phyloP scores from a whole-genome alignment of 2,888 invertebrate genomes.

The Adelphocoris suturalis region DNA sequence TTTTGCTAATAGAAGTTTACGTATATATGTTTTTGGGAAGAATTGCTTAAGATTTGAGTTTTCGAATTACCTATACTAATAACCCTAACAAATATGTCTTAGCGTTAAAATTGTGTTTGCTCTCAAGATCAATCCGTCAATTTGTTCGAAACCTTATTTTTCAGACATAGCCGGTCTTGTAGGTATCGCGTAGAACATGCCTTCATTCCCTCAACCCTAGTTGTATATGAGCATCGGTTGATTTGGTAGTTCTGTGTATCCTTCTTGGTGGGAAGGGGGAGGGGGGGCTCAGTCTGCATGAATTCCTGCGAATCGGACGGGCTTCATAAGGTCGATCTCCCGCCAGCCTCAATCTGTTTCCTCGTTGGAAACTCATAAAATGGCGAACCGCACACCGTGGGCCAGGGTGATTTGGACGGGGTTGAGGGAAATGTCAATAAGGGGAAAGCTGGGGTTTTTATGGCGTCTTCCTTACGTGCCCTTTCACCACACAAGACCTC shows the following conservation, averaged over 20 bases:
- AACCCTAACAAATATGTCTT: too few relatives aligned
- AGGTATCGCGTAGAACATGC: background rate
- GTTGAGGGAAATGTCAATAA: background rate
- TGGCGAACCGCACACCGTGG: background rate
- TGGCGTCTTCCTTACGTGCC: background rate
- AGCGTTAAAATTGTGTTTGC: too few relatives aligned
- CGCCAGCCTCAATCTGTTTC: background rate
- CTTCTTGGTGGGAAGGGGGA: background rate
- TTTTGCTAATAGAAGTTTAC: too few relatives aligned
- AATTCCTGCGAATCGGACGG: background rate
- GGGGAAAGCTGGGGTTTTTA: background rate
- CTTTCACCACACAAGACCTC: background rate
- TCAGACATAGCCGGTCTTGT: background rate
- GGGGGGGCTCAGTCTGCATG: background rate
- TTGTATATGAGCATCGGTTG: background rate
- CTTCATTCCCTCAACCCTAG: background rate
- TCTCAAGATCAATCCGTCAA: background rate
- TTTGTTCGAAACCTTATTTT: too few relatives aligned
- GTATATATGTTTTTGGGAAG: too few relatives aligned
- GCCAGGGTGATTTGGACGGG: background rate
- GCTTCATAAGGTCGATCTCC: conserved; percentile 24
- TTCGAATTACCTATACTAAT: too few relatives aligned
- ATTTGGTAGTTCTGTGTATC: background rate
- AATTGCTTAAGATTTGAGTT: too few relatives aligned
- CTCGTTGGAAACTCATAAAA: conserved; percentile 35